Percentiles rank a stretch among this genome's conserved stretches.
These are phyloP conservation scores for Otocyon megalotis DNA, from an alignment of 2,113 vertebrate genomes.

Conservation along the genomic window DNA sequence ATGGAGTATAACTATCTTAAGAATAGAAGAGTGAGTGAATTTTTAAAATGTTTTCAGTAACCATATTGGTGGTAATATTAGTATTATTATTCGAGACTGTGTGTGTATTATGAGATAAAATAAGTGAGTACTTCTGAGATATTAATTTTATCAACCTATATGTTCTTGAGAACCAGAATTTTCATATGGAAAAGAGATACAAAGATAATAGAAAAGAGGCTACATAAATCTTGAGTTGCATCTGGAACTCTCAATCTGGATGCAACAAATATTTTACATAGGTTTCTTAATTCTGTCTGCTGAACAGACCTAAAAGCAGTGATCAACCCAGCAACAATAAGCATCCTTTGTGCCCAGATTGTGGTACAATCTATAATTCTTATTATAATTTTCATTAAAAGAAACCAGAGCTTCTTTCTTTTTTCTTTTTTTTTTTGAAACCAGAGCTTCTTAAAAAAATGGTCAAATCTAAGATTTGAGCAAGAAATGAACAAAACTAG, in stretches of 20 bases:
- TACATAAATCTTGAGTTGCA: neutral
- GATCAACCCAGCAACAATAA: neutral
- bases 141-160: neutral
- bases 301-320: neutral
- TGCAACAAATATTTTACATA: neutral
- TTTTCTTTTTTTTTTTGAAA: neutral
- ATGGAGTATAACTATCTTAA: neutral
- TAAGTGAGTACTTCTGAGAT: neutral
- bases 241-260: neutral
- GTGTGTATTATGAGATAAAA: neutral
- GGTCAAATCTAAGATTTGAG: neutral
- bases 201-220: neutral
- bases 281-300: neutral
- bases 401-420: neutral
- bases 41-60: neutral
- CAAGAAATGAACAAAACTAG: conserved; percentile 10
- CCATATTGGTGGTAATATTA: neutral
- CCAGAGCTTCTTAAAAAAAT: neutral
- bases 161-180: conserved; percentile 11
- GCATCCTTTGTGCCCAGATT: neutral
- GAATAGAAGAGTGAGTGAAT: neutral
- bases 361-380: neutral
- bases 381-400: neutral
- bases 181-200: neutral
- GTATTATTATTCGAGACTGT: neutral